These are phyloP conservation scores for Stenoptilia bipunctidactyla DNA, from an alignment of 2,888 invertebrate species.

Conservation along the genomic window DNA sequence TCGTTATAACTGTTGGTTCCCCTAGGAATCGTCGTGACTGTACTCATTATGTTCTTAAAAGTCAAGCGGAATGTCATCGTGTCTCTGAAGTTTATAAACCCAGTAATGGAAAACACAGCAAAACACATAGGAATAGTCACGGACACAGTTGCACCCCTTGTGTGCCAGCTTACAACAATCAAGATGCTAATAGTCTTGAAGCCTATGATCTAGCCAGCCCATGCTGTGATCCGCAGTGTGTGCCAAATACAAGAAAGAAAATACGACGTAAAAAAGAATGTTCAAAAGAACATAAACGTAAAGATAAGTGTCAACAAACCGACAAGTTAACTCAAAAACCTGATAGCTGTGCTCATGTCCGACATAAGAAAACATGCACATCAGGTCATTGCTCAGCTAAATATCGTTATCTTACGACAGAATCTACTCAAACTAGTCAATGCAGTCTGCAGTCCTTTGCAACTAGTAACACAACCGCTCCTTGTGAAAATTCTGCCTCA, in stretches of 20 bases:
- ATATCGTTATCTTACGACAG: constrained; percentile 75
- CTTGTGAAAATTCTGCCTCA: constrained; percentile 79
- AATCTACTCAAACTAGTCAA: constrained; percentile 79
- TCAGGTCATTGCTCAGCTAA: constrained; percentile 51
- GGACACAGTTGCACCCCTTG: constrained; percentile 80
- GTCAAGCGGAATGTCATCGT: constrained; percentile 42
- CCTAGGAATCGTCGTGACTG: constrained; percentile 76
- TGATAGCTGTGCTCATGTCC: constrained; percentile 55
- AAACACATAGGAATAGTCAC: constrained; percentile 44
- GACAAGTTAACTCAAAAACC: constrained; percentile 59
- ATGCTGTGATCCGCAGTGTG: constrained; percentile 88
- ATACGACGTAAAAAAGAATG: constrained; percentile 69
- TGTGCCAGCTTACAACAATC: constrained; percentile 73
- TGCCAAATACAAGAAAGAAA: constrained; percentile 74
- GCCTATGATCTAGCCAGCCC: constrained; percentile 90
- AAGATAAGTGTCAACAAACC: constrained; percentile 70
- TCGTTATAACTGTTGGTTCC: constrained; percentile 79
- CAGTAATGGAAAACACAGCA: constrained; percentile 39
- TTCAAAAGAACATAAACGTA: constrained; percentile 74
- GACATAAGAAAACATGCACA: constrained; percentile 52
- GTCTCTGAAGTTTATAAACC: constrained; percentile 41
- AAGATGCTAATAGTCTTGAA: constrained; percentile 84
- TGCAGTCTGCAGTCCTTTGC: constrained; percentile 88
- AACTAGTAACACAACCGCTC: constrained; percentile 78
- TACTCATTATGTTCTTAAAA: constrained; percentile 77